Evolutionary conservation across 2,888 invertebrate genomes (phyloP), one percentile per base, ranked within the genome.

Genomic region (Gymnocheta viridis): DNA sequence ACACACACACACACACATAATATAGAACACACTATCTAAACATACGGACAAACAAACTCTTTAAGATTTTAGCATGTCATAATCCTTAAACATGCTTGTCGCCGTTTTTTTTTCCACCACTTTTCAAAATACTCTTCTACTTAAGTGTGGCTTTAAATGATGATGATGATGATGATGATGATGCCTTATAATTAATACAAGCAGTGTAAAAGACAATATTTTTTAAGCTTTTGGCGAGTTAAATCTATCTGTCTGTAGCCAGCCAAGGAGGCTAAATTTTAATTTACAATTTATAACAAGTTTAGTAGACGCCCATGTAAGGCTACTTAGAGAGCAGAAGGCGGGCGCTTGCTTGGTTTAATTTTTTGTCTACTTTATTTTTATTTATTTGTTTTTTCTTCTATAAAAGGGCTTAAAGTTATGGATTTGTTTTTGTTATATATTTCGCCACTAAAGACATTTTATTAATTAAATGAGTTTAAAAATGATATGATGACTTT

Each of bases 271-370:
- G 66, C 51, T 44, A 79, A 62, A 54, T 74, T 81, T 60, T 84
- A 72, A 73, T 77, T 84, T 81, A 81, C 60, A 73, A 84, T 81
- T 81, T 84, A 81, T 67, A 84, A 84, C 84, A 73, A 84, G 84
- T 79, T 81, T 78, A 81, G 60, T 56, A 67, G 84, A 84, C 84
- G 84, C 84, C 84, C 84, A 84, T 81, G 77, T 81, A 58, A 78
- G 69, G 81, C 84, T 81, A 81, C 73, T 81, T 84, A 78, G 51
- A 76, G 67, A 56, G 72, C 60, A 69, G 69, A 81, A 78, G 84
- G 80, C 84, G 84, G 76, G 72, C 79, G 58, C 77, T 82, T 77
- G 58, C 70, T 82, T 77, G n/a, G n/a, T n/a, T n/a, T n/a, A 72
- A 54, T 44, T 44, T 78, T 78, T 67, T 64, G 2, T 4, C 62